Evolutionary conservation across 1,140 invertebrate species (phyloP).

Genomic region (Drosophila repletoides): DNA sequence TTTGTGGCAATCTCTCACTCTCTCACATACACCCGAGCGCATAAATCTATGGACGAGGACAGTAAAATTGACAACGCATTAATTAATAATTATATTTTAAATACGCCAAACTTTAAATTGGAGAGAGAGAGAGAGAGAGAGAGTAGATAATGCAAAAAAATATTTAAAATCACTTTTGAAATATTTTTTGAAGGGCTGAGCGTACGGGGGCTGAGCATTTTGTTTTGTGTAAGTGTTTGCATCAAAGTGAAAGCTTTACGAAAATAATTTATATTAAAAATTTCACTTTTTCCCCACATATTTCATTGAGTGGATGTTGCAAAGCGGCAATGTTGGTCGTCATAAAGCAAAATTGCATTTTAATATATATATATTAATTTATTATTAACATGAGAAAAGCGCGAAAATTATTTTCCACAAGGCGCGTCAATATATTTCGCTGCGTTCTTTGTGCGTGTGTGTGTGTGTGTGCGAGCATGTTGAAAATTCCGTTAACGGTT

Average conservation of each 20-base stretch:
- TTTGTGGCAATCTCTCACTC: slow-evolving; percentile 18
- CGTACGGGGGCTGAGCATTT: background rate
- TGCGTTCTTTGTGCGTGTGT: background rate
- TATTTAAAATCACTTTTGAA: slow-evolving; percentile 57
- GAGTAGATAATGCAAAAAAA: slow-evolving; percentile 28
- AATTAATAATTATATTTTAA: slow-evolving; percentile 57
- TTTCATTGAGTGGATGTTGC: slow-evolving; percentile 29
- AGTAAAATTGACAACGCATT: slow-evolving; percentile 35
- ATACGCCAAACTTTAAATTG: slow-evolving; percentile 29
- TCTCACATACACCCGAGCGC: background rate
- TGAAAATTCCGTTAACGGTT: slow-evolving; percentile 62
- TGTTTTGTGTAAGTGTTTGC: slow-evolving; percentile 4
- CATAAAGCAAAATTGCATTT: slow-evolving; percentile 64
- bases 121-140: slow-evolving; percentile 1
- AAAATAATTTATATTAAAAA: slow-evolving; percentile 75
- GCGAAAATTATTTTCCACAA: slow-evolving; percentile 51
- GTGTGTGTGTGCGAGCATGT: slow-evolving; percentile 17
- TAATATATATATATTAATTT: slow-evolving; percentile 72
- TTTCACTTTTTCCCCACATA: slow-evolving; percentile 52
- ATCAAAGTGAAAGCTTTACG: slow-evolving; percentile 55
- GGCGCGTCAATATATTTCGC: background rate
- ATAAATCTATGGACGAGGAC: slow-evolving; percentile 27
- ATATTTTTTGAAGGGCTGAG: slow-evolving; percentile 10
- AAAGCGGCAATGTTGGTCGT: slow-evolving; percentile 16
- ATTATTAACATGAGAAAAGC: slow-evolving; percentile 53